Base-by-base conservation (phyloP, 1,140 invertebrate genomes). In the Neodiprion lecontei region DNA sequence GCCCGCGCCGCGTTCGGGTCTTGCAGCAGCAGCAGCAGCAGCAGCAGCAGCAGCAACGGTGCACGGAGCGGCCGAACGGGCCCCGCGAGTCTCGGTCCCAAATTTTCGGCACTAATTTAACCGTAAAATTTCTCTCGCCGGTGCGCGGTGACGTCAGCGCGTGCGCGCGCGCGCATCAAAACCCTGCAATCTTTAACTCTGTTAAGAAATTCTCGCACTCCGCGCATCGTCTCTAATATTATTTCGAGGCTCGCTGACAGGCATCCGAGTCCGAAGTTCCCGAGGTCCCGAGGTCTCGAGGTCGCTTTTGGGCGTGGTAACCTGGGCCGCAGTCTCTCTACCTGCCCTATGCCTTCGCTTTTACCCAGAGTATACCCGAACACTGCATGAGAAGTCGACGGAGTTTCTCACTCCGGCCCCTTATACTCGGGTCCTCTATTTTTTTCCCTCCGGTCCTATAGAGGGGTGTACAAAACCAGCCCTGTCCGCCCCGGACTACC, bases 41-140 rank as follows among this genome's bases (percentile, higher is more conserved):
- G 74, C 66, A 68, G 40, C 72, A 69, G 14, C 12, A 67, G 3
- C 40, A 73, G 72, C 23, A 65, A 69, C 48, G 23, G 72, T 73
- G 73, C 40, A 14, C 50, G 40, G 23, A 23, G 50, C 72, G 23
- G 40, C 72, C 71, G 74, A 67, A 50, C 50, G 70, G 28, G 28
- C 28, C 28, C 28, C 28, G 28, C 28, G 28, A 40, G 28, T 40
- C 47, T n/a, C 68, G 68, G 47, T 23, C 11, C 68, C 21, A 12
- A 72, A 76, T 73, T 73, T 69, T 76, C 49, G 21, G 66, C 70
- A 50, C 17, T 72, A 71, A 61, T 61, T 61, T 9, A 61, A 61
- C 7, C 53, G n/a, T 61, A 14, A 61, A 61, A 61, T 61, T 61
- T 61, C n/a, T 40, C 28, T 40, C 28, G 28, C 28, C 28, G 28